Evolutionary conservation across 2,113 vertebrate genomes (phyloP).

Genomic region (Holacanthus passer): DNA sequence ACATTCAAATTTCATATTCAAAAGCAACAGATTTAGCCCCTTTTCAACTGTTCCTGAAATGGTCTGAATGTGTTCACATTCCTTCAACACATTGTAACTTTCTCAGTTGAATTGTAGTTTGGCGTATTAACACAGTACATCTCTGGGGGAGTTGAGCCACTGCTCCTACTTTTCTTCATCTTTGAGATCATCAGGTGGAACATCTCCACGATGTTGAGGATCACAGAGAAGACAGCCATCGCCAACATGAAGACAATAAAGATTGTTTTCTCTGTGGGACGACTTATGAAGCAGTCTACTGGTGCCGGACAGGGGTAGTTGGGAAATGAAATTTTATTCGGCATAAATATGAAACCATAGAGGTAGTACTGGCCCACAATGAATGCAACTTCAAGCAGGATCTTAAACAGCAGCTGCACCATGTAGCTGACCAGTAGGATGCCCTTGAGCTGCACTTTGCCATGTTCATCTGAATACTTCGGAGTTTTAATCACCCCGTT

Average conservation of each 20-base stretch:
- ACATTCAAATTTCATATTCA: no score
- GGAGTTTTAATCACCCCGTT: constrained; percentile 64
- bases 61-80: background rate
- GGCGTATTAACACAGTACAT: background rate
- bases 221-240: constrained; percentile 87
- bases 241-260: constrained; percentile 92
- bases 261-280: constrained; percentile 86
- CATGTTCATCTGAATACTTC: constrained; percentile 85
- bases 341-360: constrained; percentile 87
- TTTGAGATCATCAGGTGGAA: constrained; percentile 86
- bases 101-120: background rate
- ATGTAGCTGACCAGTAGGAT: constrained; percentile 90
- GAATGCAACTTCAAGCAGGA: constrained; percentile 91
- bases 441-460: constrained; percentile 89
- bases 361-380: constrained; percentile 89
- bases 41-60: background rate
- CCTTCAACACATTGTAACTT: constrained; percentile 10
- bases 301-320: constrained; percentile 84
- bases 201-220: constrained; percentile 90
- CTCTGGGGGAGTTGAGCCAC: background rate
- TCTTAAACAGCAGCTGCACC: constrained; percentile 90
- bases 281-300: constrained; percentile 91
- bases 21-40: background rate
- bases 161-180: constrained; percentile 32
- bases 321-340: constrained; percentile 82